Evolutionary conservation across 2,113 vertebrate genomes (phyloP).

Genomic region (Enhydra lutris): DNA sequence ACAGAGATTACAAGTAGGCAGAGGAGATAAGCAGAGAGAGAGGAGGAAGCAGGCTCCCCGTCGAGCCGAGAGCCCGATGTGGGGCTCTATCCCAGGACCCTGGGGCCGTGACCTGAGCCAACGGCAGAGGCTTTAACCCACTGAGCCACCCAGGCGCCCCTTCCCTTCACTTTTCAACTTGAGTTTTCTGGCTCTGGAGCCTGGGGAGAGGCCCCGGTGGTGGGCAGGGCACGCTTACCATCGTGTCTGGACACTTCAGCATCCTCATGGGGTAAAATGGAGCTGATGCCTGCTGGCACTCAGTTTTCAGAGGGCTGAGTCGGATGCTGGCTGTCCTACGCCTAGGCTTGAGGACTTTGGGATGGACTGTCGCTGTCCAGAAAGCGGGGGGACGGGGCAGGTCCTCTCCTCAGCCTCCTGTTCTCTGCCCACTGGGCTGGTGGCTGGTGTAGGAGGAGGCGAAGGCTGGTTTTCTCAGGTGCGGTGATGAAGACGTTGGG

Average conservation of each 20-base stretch:
- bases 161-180: not conserved
- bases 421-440: not conserved
- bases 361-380: rapidly evolving
- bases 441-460: not conserved
- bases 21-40: too few species aligned
- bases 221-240: not conserved
- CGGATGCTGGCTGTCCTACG: rapidly evolving
- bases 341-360: not conserved
- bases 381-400: not conserved
- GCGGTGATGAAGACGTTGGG: not conserved
- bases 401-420: not conserved
- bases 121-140: too few species aligned
- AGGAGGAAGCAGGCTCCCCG: too few species aligned
- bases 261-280: rapidly evolving
- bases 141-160: too few species aligned
- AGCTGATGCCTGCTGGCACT: too few species aligned
- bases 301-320: not conserved
- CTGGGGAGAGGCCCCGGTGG: not conserved
- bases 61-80: too few species aligned
- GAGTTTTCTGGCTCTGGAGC: not conserved
- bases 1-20: too few species aligned
- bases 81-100: too few species aligned
- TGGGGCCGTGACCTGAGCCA: too few species aligned
- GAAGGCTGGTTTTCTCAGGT: not conserved
- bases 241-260: not conserved